Percentiles rank a stretch among this genome's conserved stretches.
These are phyloP conservation scores for Monoplex corrugatus DNA, from an alignment of 2,888 invertebrate species.

Conservation along the genomic window DNA sequence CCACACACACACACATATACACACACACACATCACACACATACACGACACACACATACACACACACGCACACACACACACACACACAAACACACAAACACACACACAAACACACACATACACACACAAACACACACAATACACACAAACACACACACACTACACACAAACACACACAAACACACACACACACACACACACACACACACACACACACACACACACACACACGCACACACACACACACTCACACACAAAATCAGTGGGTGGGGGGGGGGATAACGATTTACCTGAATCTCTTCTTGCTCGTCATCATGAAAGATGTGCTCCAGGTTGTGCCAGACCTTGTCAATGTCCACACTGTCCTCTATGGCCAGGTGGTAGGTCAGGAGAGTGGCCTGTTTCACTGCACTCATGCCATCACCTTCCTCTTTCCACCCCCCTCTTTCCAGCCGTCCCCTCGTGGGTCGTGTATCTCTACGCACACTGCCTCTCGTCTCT, in stretches of 20 bases:
- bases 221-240: background rate
- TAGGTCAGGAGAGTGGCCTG: constrained; percentile 60
- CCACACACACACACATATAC: background rate
- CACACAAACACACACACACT: background rate
- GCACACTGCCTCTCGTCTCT: background rate
- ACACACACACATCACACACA: no score
- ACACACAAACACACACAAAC: background rate
- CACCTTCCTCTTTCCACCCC: background rate
- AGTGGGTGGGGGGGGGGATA: no score
- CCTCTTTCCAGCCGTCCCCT: background rate
- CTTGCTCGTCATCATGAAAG: constrained; percentile 54
- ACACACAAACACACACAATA: background rate
- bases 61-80: background rate
- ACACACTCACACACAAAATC: background rate
- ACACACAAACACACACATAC: background rate
- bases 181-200: background rate
- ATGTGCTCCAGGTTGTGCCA: constrained; percentile 47
- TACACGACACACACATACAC: background rate
- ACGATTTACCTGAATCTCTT: constrained; percentile 53
- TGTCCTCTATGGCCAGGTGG: constrained; percentile 54
- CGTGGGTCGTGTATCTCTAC: background rate
- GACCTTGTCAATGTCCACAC: constrained; percentile 53
- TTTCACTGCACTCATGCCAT: constrained; percentile 56
- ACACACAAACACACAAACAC: background rate
- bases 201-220: background rate